Evolutionary conservation across 2,797 vertebrate genomes (phyloP).

Genomic region (Gouania willdenowi): DNA sequence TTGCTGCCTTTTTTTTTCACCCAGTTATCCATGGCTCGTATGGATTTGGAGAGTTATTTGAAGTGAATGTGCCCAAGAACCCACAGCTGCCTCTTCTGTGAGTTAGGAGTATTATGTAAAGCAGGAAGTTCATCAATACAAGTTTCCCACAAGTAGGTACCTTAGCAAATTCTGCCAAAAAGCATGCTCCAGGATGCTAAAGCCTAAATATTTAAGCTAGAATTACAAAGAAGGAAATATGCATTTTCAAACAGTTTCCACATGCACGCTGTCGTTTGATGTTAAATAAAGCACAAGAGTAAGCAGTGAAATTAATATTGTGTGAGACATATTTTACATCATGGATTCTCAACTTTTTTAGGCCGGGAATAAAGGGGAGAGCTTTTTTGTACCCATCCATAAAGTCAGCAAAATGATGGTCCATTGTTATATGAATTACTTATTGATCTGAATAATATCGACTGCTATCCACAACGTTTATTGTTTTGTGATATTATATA

Average conservation of each 20-base stretch:
- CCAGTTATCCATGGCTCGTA: slow-evolving; percentile 40
- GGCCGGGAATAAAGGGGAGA: no score
- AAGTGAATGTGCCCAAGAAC: slow-evolving; percentile 33
- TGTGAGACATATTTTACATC: no score
- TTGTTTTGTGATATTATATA: no score
- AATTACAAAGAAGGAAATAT: slow-evolving; percentile 7
- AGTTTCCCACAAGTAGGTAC: slow-evolving; percentile 22
- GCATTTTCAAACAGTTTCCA: slow-evolving; percentile 1
- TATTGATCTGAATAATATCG: no score
- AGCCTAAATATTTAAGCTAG: slow-evolving; percentile 2
- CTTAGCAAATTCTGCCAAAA: slow-evolving; percentile 11
- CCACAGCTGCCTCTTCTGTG: slow-evolving; percentile 21
- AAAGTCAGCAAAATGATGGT: no score
- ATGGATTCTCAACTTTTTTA: no score
- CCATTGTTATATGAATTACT: no score
- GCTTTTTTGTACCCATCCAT: no score
- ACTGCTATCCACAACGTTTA: no score
- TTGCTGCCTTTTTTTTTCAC: slow-evolving; percentile 29
- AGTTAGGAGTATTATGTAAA: slow-evolving; percentile 47
- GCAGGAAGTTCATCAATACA: slow-evolving; percentile 33
- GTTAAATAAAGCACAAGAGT: no score
- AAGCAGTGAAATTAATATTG: no score
- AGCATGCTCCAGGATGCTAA: slow-evolving; percentile 16
- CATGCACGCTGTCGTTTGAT: no score
- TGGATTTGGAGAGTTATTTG: slow-evolving; percentile 54